phyloP scores from a whole-genome alignment of 2,113 vertebrate genomes.

The Rhinolophus sinicus region DNA sequence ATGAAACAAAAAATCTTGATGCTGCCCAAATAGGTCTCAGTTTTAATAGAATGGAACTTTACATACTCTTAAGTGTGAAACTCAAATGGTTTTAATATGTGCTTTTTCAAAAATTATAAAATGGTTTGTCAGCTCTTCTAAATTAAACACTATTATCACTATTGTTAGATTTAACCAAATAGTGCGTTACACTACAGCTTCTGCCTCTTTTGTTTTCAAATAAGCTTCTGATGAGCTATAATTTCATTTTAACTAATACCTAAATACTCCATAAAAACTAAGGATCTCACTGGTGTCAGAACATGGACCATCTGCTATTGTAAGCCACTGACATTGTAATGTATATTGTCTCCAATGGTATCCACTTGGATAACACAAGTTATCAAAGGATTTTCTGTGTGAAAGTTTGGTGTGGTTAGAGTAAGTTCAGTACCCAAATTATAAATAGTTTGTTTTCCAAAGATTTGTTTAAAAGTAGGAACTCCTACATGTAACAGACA shows the following conservation, averaged over 20 bases:
- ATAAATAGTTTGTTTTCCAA: slow-evolving; percentile 5
- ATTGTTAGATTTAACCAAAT: background rate
- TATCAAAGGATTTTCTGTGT: slow-evolving; percentile 21
- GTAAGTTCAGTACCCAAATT: background rate
- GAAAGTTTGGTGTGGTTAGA: background rate
- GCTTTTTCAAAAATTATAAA: slow-evolving; percentile 28
- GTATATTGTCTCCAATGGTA: background rate
- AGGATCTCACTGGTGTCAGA: background rate
- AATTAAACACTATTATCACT: background rate
- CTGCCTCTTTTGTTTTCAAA: background rate
- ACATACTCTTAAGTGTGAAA: background rate
- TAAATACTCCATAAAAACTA: slow-evolving; percentile 32
- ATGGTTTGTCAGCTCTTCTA: slow-evolving; percentile 9
- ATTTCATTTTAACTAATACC: background rate
- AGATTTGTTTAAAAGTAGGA: slow-evolving; percentile 15
- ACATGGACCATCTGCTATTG: background rate
- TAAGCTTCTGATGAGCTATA: background rate
- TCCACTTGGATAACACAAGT: background rate
- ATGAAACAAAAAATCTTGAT: background rate
- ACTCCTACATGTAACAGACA: background rate
- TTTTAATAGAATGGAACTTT: background rate
- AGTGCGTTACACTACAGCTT: background rate
- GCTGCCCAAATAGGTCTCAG: background rate
- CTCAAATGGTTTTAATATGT: background rate
- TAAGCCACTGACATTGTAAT: slow-evolving; percentile 15